Percentiles rank a stretch among this genome's conserved stretches.
These are phyloP conservation scores for Ctenopoma kingsleyae DNA, from an alignment of 2,797 vertebrate genomes.

Conservation along the genomic window DNA sequence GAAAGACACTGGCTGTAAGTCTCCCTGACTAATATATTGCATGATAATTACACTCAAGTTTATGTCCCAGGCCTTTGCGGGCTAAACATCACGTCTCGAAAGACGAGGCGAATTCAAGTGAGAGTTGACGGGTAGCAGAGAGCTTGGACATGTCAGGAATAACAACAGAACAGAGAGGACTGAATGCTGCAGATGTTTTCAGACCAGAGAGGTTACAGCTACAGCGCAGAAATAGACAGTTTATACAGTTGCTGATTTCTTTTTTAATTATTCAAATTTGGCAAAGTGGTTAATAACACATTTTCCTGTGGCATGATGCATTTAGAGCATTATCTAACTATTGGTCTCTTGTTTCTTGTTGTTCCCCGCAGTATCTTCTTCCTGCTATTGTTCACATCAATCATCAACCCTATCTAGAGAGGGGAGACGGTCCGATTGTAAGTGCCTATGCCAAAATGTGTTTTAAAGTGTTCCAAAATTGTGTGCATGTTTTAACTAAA, in stretches of 20 bases:
- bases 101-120: no score
- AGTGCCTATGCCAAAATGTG: conserved; percentile 70
- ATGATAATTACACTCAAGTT: neutral
- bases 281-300: no score
- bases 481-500: neutral
- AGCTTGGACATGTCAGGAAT: neutral
- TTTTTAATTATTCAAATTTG: no score
- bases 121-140: no score
- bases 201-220: no score
- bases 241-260: no score
- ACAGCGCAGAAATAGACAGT: no score
- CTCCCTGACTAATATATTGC: neutral
- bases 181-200: no score
- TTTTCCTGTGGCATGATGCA: no score
- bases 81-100: no score
- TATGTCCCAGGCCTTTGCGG: no score
- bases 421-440: conserved; percentile 98
- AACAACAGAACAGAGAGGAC: neutral
- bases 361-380: conserved; percentile 89
- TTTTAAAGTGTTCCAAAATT: neutral
- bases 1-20: conserved; percentile 95
- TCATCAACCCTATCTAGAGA: conserved; percentile 97
- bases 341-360: conserved; percentile 8
- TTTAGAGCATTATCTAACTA: neutral
- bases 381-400: conserved; percentile 99